Base-by-base conservation (phyloP, 2,888 invertebrate species). In the Meteorus colon region DNA sequence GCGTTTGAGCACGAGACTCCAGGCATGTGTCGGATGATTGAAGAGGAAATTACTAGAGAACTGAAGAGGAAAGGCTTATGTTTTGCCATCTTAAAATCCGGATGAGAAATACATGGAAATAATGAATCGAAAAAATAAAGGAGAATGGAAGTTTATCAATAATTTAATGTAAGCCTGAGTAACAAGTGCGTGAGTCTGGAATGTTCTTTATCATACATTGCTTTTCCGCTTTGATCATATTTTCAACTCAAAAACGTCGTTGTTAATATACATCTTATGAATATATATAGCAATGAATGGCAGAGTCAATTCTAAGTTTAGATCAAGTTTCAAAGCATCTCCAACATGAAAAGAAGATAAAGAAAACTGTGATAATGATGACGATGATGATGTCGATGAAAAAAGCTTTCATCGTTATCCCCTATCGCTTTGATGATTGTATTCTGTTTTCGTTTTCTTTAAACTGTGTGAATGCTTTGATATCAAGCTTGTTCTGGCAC, bases 11-110 rank as follows among this genome's bases (percentile, higher is more conserved):
- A 66, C 55, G 45, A 41, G 29, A 34, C 31, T 62, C 29, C n/a
- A 48, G 72, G 73, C 76, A 76, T 76, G 73, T 76, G 68, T 31
- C 55, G 6, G 62, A 16, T 65, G 41, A 62, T 77, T 74, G 24
- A 71, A 72, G 51, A 48, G 68, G 74, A 70, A 74, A 76, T 71
- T 41, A 66, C 51, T 68, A 51, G 37, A 72, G 37, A 69, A 67
- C 66, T 67, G 48, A 71, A 48, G 55, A 37, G 73, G 65, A 70
- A 69, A 72, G 65, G 45, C 74, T 75, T 74, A 63, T 69, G 65
- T 27, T 71, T 31, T 34, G 12, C 12, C 19, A n/a, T 29, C n/a
- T 69, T 31, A 8, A 19, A 55, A 27, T 51, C 12, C 19, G 8
- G 3, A 65, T 65, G 19, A 19, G 10, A 8, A 65, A 19, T 65